phyloP scores from a whole-genome alignment of 2,113 vertebrate genomes.

The Pelodiscus sinensis region DNA sequence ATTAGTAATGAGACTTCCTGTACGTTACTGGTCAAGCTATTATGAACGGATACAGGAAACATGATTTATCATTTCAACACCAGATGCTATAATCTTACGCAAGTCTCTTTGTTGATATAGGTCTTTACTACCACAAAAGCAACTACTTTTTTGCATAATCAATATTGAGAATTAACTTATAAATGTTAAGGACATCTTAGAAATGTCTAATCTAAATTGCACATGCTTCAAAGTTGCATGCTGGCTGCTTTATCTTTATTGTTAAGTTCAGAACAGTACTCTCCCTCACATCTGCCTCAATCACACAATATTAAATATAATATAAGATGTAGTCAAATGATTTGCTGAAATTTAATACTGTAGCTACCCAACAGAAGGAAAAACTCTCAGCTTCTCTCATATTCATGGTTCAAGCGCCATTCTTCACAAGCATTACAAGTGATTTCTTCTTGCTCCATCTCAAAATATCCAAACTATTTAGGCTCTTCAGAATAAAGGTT shows the following conservation, averaged over 20 bases:
- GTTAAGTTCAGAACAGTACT: neutral
- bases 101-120: neutral
- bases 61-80: neutral
- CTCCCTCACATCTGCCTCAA: neutral
- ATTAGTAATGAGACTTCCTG: neutral
- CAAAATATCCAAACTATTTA: neutral
- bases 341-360: neutral
- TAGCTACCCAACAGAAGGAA: neutral
- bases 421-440: too few species aligned
- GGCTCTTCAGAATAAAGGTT: neutral
- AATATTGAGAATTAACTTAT: rapidly evolving
- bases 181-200: neutral
- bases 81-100: neutral
- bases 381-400: neutral
- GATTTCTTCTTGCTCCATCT: neutral
- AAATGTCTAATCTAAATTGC: neutral
- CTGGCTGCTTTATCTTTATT: neutral
- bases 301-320: neutral
- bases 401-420: neutral
- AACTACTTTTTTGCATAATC: rapidly evolving
- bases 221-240: neutral
- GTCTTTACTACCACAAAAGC: neutral
- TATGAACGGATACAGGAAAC: neutral
- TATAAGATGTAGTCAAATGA: rapidly evolving
- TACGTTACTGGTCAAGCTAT: neutral